A percentile compares a stretch with the other conserved stretches of the same genome.
Evolutionary conservation across 92 coral and sea anemone species (phyloP).

Genomic region (Bergia sp.): DNA sequence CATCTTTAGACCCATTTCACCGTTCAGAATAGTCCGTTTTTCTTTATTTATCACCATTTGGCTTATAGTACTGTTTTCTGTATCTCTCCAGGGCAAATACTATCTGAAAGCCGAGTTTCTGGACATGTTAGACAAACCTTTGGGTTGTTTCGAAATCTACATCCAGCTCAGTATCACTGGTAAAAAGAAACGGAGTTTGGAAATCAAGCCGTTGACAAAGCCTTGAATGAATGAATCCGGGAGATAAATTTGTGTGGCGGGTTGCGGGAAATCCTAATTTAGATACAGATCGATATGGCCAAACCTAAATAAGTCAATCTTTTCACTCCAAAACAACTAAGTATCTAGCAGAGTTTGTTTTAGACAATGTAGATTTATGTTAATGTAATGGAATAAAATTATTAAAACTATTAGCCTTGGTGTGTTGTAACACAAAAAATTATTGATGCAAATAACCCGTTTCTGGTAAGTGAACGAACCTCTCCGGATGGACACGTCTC

Average conservation of each 20-base stretch:
- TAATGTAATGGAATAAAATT: not conserved
- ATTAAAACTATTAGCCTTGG: not conserved
- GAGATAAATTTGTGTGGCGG: not conserved
- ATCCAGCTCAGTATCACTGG: constrained; percentile 48
- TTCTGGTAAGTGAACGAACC: no score
- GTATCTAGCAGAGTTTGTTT: not conserved
- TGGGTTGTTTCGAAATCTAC: constrained; percentile 58
- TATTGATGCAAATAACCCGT: no score
- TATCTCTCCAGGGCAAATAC: constrained; percentile 58
- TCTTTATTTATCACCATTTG: not conserved
- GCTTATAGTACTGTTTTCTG: not conserved
- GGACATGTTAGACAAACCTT: constrained; percentile 54
- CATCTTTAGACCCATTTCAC: not conserved
- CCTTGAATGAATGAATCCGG: not conserved
- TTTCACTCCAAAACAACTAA: not conserved
- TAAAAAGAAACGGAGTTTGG: constrained; percentile 30
- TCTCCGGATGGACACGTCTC: no score
- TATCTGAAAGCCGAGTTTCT: constrained; percentile 62
- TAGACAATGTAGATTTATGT: not conserved
- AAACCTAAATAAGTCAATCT: not conserved
- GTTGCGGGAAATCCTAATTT: not conserved
- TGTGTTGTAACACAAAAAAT: not conserved
- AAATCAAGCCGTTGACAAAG: not conserved
- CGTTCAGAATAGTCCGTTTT: no score
- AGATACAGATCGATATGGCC: not conserved